Evolutionary conservation across 2,797 vertebrate species (phyloP).

Genomic region (Microctenopoma steveboyesi): DNA sequence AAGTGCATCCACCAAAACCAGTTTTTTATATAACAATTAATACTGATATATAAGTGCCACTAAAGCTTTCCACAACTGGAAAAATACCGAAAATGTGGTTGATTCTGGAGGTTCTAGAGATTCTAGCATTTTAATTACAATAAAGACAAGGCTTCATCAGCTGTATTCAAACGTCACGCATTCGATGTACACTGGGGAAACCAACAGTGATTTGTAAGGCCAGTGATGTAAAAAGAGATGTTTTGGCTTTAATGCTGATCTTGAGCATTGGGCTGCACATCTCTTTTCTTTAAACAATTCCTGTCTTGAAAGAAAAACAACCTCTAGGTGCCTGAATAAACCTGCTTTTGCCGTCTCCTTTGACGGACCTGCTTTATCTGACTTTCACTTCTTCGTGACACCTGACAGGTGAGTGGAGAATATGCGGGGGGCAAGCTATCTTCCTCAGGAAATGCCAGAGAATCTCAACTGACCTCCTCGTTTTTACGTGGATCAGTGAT

Average conservation of each 20-base stretch:
- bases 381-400: constrained; percentile 41
- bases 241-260: neutral
- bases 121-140: neutral
- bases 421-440: constrained; percentile 10
- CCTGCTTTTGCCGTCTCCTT: constrained; percentile 7
- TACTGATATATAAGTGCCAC: neutral
- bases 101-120: neutral
- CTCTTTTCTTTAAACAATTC: neutral
- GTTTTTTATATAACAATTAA: neutral
- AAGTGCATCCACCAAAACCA: neutral
- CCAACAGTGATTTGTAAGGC: neutral
- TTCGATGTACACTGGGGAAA: neutral
- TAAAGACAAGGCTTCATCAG: too few species aligned
- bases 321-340: neutral
- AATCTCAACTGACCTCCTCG: constrained; percentile 58
- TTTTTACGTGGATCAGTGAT: constrained; percentile 55
- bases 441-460: constrained; percentile 56
- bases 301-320: neutral
- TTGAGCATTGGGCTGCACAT: neutral
- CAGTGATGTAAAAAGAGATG: neutral
- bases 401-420: constrained; percentile 56
- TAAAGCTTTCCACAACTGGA: neutral
- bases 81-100: neutral
- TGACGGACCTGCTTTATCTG: constrained; percentile 43
- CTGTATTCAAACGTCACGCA: neutral